Base-by-base conservation (phyloP, 2,113 vertebrate genomes). In the Meriones unguiculatus region DNA sequence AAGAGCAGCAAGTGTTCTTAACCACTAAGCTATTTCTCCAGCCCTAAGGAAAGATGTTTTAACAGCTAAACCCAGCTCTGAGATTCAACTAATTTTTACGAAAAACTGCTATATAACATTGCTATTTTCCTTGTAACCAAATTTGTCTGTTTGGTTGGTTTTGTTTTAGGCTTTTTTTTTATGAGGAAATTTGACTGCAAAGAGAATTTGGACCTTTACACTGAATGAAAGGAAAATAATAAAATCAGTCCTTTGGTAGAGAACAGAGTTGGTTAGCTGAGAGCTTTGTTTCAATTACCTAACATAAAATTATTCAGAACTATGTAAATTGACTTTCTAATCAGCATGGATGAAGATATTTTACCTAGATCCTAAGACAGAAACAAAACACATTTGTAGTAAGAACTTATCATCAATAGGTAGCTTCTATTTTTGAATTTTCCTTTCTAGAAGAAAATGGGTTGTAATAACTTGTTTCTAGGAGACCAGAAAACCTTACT, bases 381-480 rank as follows among this genome's bases (percentile, higher is more conserved):
- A 87, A 77, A 25, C 80, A 94, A 95, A 89, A 67, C 46, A 54
- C 25, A 18, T 75, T 95, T 95, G 96, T 92, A 35, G 93, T 95
- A 95, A 94, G 89, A 97, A 20, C 13, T 86, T 62, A 73, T 90
- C 93, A 38, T 88, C 69, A 90, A n/a, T 93, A 52, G 41, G 35
- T 92, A 54, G 81, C n/a, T 1, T 92, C 2, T 89, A 25, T 73
- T 95, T 97, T 87, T 87, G 32, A 87, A 88, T 93, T 91, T 90
- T 92, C 24, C 54, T 96, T 91, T 93, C 78, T 95, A 67, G 46
- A 89, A 93, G 62, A 54, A 87, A 73, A 62, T 57, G 78, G 2
- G 65, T 97, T 91, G 77, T 82, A 91, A 89, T 82, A 86, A 75
- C 87, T 52, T 96, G 69, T 93, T 97, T 96, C 70, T 10, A 93